Evolutionary conservation across 2,113 vertebrate genomes (phyloP), one percentile per base, ranked within the genome.

Genomic region (Sclerurus mexicanus): DNA sequence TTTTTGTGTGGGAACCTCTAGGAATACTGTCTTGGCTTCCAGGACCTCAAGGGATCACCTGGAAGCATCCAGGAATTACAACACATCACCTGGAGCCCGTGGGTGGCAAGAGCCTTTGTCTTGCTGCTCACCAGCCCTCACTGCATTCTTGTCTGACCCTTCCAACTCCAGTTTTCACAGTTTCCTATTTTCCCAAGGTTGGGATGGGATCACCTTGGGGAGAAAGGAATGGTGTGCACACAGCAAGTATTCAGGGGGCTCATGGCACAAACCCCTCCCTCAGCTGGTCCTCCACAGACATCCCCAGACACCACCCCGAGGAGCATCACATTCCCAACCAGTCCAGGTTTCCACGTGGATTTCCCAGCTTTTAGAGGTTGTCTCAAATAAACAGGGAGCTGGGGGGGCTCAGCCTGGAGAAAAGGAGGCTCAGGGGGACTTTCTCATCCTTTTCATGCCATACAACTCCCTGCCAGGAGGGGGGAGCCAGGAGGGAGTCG

Each of bases 401-500:
- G 52, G 12, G 44, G 23, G 23, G 59, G 35, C 59, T 60, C 59
- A 60, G 23, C 59, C 58, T 60, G 58, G 44, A 58, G 27, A 19
- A 19, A 24, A 81, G 52, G 23, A 66, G 33, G 76, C 31, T 81
- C 37, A 12, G 76, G 31, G 5, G 21, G 1, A 42, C 39, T 33
- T 69, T 39, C 3, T 42, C 40, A 42, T 42, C 40, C 40, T 42
- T 42, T 14, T 42, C 40, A 42, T 42, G 14, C 40, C 40, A 42
- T 42, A 42, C 35, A 49, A 12, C 3, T 55, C 49, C 62, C 30
- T 80, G 66, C 18, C 24, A 79, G 49, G 42, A 47, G 17, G 10
- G 56, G 6, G 5, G 13, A 35, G 20, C 24, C 18, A 18, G 27
- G 50, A n/a, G 27, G 12, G 39, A 10, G 4, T 24, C 1, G 0